Base-by-base conservation (phyloP, 2,888 invertebrate species). In the Polylopha cassiicola region DNA sequence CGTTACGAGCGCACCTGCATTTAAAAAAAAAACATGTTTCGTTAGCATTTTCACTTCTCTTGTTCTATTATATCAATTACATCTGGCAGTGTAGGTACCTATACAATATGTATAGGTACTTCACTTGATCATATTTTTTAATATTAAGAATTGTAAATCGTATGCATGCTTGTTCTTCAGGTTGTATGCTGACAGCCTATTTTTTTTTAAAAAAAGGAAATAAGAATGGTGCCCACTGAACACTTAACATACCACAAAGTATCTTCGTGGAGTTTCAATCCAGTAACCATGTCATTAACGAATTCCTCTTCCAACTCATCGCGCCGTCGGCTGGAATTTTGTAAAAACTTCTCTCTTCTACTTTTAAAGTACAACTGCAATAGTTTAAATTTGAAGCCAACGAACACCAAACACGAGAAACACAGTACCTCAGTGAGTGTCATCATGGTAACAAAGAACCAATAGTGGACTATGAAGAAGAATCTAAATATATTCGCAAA, bases 251-350 rank as follows among this genome's bases (percentile, higher is more conserved):
- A 76, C 78, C 73, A 69, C 18, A 77, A 53, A 14, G 68, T 63
- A 37, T 77, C 59, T 10, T 65, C 61, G 43, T 77, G 76, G 27
- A 75, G 48, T 27, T 59, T 58, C 2, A 77, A 65, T 1, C 73
- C 78, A 8, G 48, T 41, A 4, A 71, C 48, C 30, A 78, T 69
- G 32, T 58, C 58, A 4, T 57, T 48, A 26, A 47, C 55, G 44
- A 60, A 71, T 7, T 63, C 61, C 1, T 64, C 44, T 4, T 52
- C 50, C 8, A 61, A 20, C 2, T 49, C 53, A 1, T 18, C 20
- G 5, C 11, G 32, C n/a, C 37, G 47, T 30, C 56, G 58, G 2
- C 9, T 47, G 3, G 21, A 14, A 23, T 55, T 57, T 11, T 53
- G 44, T 4, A 50, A 2, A 3, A 58, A 46, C 6, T 55, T 67